A percentile compares a stretch with the other conserved stretches of the same genome.
Evolutionary conservation across 2,888 invertebrate genomes (phyloP).

Genomic region (Galerucella calmariensis): DNA sequence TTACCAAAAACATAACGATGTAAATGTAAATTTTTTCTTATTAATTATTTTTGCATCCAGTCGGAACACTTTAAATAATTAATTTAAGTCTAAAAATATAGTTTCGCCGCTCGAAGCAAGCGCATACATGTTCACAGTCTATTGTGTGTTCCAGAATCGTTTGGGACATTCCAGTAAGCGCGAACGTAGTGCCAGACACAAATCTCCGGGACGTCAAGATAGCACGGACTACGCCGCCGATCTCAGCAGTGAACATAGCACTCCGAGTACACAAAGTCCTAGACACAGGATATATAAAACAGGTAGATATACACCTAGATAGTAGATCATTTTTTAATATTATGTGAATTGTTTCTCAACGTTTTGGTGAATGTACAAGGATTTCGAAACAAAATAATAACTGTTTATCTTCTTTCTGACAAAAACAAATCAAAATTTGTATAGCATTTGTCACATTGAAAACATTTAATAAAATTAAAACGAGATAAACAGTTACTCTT

Average conservation of each 20-base stretch:
- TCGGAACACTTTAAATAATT: not conserved
- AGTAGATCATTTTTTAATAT: not conserved
- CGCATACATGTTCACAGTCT: not conserved
- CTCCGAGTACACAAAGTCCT: slow-evolving; percentile 82
- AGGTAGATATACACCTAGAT: slow-evolving; percentile 58
- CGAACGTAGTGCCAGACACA: slow-evolving; percentile 60
- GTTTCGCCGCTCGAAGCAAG: not conserved
- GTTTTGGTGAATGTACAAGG: no score
- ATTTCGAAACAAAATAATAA: no score
- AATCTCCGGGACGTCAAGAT: slow-evolving; percentile 70
- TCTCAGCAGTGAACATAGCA: slow-evolving; percentile 78
- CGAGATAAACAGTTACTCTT: no score
- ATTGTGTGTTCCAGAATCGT: slow-evolving; percentile 70
- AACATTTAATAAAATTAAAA: no score
- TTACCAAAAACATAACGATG: not conserved
- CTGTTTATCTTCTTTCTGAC: no score
- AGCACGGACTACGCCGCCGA: slow-evolving; percentile 83
- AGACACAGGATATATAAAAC: slow-evolving; percentile 73
- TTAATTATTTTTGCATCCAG: not conserved
- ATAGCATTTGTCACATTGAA: no score
- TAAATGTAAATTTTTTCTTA: no score
- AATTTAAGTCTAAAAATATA: not conserved
- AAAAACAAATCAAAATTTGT: no score
- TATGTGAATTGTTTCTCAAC: not conserved
- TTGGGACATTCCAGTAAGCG: slow-evolving; percentile 68